Base-by-base conservation (phyloP, 2,113 vertebrate genomes). In the Prochilodus magdalenae region DNA sequence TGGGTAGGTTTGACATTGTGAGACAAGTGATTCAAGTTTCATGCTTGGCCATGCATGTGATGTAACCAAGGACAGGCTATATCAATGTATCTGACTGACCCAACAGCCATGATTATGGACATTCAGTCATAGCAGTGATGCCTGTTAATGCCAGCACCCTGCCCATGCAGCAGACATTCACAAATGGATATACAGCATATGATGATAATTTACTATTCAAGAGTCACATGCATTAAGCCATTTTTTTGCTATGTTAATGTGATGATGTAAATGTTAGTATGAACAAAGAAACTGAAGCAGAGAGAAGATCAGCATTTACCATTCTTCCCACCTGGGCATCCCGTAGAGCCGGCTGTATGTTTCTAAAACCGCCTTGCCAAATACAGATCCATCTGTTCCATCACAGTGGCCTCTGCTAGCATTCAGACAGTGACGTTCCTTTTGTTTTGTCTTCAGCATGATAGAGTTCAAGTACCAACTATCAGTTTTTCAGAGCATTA, bases 271-370 rank as follows among this genome's bases (percentile, higher is more conserved):
- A 44, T 44, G 8, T 44, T 5, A 44, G 11, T 44, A 44, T 44
- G 40, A 29, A 3, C 26, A 30, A 30, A 14, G n/a, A 53, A 22
- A 20, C 7, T 27, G 26, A 51, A 16, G 26, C 71, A 53, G 26
- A 4, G 20, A 22, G 26, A 57, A 22, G 26, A 57, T n/a, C 49
- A 60, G n/a, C 57, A 60, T 60, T 6, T 26, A 60, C 57, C n/a
- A 60, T 60, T 60, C 57, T n/a, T 60, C n/a, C 57, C 57, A 60
- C 57, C 57, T 60, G 57, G 24, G 57, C n/a, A 57, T 20, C 53
- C 53, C n/a, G 53, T 60, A 24, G 57, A 60, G 57, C 57, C 57
- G 26, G 57, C 22, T 57, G 53, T n/a, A 57, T n/a, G 53, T 22
- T 24, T 40, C 8, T 53, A 22, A 10, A 2, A 11, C 16, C 20